Conservation (phyloP, 1,140 invertebrate genomes). For the Rhagoletis pomonella region DNA sequence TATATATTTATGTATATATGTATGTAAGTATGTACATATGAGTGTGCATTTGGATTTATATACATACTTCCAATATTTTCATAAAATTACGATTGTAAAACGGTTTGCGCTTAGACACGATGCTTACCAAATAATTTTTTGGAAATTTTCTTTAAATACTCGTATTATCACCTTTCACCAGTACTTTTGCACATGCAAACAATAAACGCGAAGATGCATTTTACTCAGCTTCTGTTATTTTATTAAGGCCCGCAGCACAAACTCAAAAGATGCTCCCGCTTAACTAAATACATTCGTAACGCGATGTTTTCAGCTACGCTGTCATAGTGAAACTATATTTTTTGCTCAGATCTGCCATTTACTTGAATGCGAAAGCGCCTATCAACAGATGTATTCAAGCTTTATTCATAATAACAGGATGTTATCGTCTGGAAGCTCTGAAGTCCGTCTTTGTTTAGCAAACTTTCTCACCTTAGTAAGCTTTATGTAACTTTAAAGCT, state of each 20-base stretch:
- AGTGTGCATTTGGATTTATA: background rate
- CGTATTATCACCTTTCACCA: too few relatives aligned
- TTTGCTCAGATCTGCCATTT: background rate
- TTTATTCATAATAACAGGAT: background rate
- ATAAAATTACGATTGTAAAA: too few relatives aligned
- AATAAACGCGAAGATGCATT: background rate
- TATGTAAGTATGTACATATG: background rate
- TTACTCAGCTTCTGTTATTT: conserved; percentile 23
- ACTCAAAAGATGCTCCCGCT: background rate
- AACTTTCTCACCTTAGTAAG: background rate
- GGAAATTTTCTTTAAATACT: too few relatives aligned
- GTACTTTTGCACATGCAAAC: background rate
- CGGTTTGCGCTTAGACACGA: too few relatives aligned
- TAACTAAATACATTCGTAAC: background rate
- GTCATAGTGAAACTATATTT: conserved; percentile 4
- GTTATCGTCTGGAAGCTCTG: background rate
- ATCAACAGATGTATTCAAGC: background rate
- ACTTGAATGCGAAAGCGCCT: background rate
- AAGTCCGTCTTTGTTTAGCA: background rate
- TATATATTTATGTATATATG: background rate
- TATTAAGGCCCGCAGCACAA: conserved; percentile 23
- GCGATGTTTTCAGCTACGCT: background rate
- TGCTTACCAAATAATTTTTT: too few relatives aligned
- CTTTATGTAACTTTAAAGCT: too few relatives aligned
- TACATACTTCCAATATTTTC: too few relatives aligned